Conservation (phyloP, 2,113 vertebrate genomes). For the Malurus elegans region DNA sequence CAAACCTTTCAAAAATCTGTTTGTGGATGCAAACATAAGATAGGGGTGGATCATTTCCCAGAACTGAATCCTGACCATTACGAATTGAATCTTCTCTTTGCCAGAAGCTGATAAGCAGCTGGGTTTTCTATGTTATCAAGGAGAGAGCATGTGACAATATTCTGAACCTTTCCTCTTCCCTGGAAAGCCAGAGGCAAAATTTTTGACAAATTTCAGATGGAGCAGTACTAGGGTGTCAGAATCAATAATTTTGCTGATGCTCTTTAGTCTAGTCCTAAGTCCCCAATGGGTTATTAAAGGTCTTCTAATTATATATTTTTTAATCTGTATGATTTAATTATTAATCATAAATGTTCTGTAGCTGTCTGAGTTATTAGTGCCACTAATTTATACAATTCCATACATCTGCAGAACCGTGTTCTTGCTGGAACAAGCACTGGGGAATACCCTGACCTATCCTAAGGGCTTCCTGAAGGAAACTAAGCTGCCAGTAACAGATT, state of each 20-base stretch:
- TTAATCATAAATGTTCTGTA: background rate
- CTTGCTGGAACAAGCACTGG: background rate
- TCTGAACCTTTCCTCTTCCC: background rate
- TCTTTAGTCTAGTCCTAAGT: background rate
- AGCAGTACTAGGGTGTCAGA: background rate
- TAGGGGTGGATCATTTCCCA: background rate
- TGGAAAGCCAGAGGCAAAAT: background rate
- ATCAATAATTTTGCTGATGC: background rate
- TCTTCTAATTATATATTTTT: background rate
- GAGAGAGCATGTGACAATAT: background rate
- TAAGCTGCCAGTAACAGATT: background rate
- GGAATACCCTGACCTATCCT: background rate
- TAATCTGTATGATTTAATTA: background rate
- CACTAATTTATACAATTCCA: background rate
- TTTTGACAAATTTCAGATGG: background rate
- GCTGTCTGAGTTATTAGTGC: background rate
- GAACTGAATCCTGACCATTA: background rate
- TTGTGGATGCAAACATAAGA: background rate
- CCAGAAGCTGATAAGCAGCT: background rate
- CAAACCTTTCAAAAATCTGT: background rate
- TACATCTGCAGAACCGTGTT: background rate
- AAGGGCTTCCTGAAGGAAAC: background rate
- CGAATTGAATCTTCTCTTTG: background rate
- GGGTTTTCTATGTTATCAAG: background rate
- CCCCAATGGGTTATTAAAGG: background rate